A percentile compares a stretch with the other conserved stretches of the same genome.
Evolutionary conservation across 2,113 vertebrate genomes (phyloP).

Genomic region (Malurus cyaneus): DNA sequence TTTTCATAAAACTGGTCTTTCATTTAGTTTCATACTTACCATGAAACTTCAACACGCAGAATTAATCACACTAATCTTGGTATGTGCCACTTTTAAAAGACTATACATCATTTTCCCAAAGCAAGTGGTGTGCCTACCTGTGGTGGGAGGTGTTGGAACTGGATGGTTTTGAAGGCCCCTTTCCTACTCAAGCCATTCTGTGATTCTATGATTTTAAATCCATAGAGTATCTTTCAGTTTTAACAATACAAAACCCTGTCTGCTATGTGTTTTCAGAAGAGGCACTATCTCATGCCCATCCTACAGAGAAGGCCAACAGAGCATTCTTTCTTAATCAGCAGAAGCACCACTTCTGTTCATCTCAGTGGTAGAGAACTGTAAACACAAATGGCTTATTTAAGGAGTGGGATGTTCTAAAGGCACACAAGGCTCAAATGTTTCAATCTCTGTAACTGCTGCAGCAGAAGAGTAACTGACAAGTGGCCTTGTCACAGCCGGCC

Average conservation of each 20-base stretch:
- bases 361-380: neutral
- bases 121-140: neutral
- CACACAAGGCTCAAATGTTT: neutral
- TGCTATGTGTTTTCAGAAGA: neutral
- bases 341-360: neutral
- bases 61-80: neutral
- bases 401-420: neutral
- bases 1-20: neutral
- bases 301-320: neutral
- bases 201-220: neutral
- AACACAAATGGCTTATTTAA: neutral
- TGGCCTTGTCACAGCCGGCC: neutral
- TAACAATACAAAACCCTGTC: neutral
- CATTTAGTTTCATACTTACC: too few species aligned
- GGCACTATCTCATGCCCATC: neutral
- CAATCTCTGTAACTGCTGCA: neutral
- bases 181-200: neutral
- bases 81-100: neutral
- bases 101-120: neutral
- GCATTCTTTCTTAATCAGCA: neutral
- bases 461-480: neutral
- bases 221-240: neutral
- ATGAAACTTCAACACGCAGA: neutral
- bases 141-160: neutral
- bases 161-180: neutral